These are phyloP conservation scores for Linnaemya tessellans DNA, from an alignment of 2,888 invertebrate genomes.

Conservation along the genomic window DNA sequence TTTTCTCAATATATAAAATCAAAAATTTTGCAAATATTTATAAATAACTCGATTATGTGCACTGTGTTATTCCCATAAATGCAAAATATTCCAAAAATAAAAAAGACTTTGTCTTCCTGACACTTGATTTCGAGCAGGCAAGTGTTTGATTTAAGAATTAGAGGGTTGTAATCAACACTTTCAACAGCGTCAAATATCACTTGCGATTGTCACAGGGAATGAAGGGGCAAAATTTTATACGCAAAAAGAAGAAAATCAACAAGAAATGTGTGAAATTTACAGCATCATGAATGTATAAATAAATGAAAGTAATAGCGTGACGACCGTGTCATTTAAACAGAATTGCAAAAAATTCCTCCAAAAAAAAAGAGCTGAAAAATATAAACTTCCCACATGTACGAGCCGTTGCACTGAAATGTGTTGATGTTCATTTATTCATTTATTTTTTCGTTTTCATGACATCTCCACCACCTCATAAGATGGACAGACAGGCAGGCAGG, in stretches of 20 bases:
- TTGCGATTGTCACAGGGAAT: slow-evolving; percentile 29
- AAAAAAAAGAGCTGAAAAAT: slow-evolving; percentile 39
- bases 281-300: slow-evolving; percentile 69
- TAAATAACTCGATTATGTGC: neutral
- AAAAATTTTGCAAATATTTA: neutral
- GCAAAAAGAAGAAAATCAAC: slow-evolving; percentile 51
- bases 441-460: slow-evolving; percentile 19
- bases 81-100: neutral
- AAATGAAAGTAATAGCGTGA: slow-evolving; percentile 55
- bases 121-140: slow-evolving; percentile 60
- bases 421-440: slow-evolving; percentile 55
- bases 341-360: slow-evolving; percentile 8
- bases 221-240: slow-evolving; percentile 32
- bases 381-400: slow-evolving; percentile 32
- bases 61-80: slow-evolving; percentile 27
- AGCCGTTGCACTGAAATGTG: slow-evolving; percentile 38
- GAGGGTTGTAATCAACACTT: slow-evolving; percentile 65
- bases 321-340: slow-evolving; percentile 62
- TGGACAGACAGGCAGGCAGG: slow-evolving; percentile 37
- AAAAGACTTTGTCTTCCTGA: slow-evolving; percentile 35
- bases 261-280: slow-evolving; percentile 68
- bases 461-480: slow-evolving; percentile 40
- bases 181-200: slow-evolving; percentile 44
- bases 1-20: neutral
- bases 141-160: slow-evolving; percentile 66